Evolutionary conservation across 2,797 vertebrate species (phyloP), one percentile per base, ranked within the genome.

Genomic region (Serranus cabrilla): DNA sequence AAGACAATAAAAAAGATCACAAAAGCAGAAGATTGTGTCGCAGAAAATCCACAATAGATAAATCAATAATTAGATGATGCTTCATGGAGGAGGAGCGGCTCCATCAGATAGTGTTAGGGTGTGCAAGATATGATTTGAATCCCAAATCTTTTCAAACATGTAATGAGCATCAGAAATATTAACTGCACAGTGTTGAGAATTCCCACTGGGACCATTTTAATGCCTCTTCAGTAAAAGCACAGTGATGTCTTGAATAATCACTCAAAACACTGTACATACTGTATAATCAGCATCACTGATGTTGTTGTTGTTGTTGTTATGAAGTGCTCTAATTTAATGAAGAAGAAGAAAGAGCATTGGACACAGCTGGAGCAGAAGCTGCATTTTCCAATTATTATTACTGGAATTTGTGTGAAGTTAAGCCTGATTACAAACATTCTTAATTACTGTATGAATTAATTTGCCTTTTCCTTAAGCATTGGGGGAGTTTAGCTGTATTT

Each of bases 61-160:
- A 59, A 76, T 80, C 71, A 55, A 82, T 81, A 39, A 73, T 62
- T 49, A 74, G 78, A 63, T 80, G 61, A 55, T 27, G 45, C 17
- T 9, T 40, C 20, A 42, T 39, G 51, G 21, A 40, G 34, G 46
- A 58, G 25, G 49, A 16, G 43, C 23, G 46, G 58, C 11, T 63
- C 52, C 17, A 61, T 76, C 45, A 43, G 16, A 60, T 31, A 51
- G 27, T 54, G 39, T 76, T 9, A 52, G 54, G 31, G 57, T 40
- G 14, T 23, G 18, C 7, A 20, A 47, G 47, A 66, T 60, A 25
- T 51, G 21, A 52, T 49, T 47, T 51, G 34, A 72, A 69, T 64
- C 37, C 4, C 39, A 58, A 61, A 69, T 37, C 54, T 25, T 11
- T 71, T 56, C 12, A 52, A 21, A 68, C 37, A 43, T 11, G 0